phyloP scores from a whole-genome alignment of 2,113 vertebrate genomes.

The Sitta europaea region DNA sequence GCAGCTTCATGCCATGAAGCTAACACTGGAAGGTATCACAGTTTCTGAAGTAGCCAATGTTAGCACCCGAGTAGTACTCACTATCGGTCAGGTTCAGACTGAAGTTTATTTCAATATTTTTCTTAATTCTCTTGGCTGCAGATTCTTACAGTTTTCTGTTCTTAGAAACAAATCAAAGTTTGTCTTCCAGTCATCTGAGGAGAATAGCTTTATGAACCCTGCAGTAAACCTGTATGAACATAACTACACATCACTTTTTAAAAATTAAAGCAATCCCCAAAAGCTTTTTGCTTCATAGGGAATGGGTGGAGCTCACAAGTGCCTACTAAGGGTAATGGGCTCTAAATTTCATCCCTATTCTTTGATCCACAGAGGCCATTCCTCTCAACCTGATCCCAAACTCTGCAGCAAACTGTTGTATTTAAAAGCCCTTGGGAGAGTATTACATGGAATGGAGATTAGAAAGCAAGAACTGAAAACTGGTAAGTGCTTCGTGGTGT shows the following conservation, averaged over 20 bases:
- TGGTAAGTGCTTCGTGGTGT: neutral
- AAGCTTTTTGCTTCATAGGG: neutral
- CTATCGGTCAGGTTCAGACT: neutral
- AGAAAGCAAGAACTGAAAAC: conserved; percentile 37
- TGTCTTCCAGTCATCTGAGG: neutral
- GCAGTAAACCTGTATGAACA: neutral
- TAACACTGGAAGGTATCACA: neutral
- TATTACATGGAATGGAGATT: conserved; percentile 4
- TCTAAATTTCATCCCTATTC: neutral
- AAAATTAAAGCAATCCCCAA: neutral
- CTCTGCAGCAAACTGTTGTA: neutral
- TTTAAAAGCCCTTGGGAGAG: conserved; percentile 7
- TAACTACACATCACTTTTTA: neutral
- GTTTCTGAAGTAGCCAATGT: neutral
- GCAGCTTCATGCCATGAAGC: neutral
- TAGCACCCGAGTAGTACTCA: neutral
- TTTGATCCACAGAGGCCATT: neutral
- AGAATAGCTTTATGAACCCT: neutral
- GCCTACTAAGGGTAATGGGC: neutral
- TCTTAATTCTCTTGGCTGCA: neutral
- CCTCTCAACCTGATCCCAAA: neutral
- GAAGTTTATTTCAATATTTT: neutral
- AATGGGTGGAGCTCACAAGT: neutral
- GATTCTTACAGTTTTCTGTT: neutral
- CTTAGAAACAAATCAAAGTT: neutral